A percentile compares a stretch with the other conserved stretches of the same genome.
These are phyloP conservation scores for Allolobophora icterica DNA, from an alignment of 2,888 invertebrate species.

Conservation along the genomic window DNA sequence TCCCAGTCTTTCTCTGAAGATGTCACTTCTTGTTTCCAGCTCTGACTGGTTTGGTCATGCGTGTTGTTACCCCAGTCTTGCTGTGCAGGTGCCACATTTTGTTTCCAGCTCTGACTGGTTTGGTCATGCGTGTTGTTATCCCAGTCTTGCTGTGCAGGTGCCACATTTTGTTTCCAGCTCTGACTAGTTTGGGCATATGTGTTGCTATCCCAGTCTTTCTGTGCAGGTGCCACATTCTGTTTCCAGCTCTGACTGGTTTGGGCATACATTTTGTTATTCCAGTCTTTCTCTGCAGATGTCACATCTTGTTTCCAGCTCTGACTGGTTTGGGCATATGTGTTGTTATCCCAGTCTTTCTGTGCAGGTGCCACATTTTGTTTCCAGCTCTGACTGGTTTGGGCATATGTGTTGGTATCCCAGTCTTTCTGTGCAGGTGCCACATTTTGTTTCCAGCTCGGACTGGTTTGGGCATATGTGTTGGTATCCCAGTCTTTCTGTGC, in stretches of 20 bases:
- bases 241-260: background rate
- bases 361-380: no score
- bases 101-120: background rate
- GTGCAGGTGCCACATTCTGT: background rate
- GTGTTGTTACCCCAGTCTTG: background rate
- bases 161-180: background rate
- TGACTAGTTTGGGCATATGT: background rate
- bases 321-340: no score
- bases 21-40: background rate
- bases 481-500: no score
- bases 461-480: no score
- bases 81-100: background rate
- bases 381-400: no score
- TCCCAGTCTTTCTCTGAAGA: background rate
- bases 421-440: no score
- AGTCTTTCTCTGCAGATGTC: no score
- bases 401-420: no score
- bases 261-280: no score
- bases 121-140: background rate
- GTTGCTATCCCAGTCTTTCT: background rate
- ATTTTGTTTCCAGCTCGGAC: no score
- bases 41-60: background rate
- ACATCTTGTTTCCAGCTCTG: no score
- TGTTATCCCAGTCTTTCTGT: no score
- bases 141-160: background rate